Evolutionary conservation across 2,888 invertebrate species (phyloP).

Genomic region (Yponomeuta evonymella): DNA sequence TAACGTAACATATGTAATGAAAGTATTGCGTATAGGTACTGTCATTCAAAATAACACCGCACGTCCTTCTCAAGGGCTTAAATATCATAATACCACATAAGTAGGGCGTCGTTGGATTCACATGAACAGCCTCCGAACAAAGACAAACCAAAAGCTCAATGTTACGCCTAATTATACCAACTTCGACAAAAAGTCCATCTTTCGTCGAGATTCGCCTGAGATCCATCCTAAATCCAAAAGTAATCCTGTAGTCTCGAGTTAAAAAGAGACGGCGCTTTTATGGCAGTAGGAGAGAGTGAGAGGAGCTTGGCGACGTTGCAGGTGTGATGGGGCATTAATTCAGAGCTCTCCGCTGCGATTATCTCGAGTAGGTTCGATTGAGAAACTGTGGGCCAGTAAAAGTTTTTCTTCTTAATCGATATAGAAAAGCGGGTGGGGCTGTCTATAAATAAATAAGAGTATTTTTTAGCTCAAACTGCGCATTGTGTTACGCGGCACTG

Average conservation of each 20-base stretch:
- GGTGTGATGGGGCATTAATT: constrained; percentile 1
- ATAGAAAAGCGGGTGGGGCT: no score
- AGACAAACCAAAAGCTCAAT: background rate
- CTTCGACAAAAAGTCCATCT: background rate
- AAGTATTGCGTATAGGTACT: no score
- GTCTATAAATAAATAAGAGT: no score
- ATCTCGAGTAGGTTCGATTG: background rate
- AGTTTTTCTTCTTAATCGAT: background rate
- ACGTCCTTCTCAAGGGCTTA: no score
- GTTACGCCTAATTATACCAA: background rate
- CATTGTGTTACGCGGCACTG: no score
- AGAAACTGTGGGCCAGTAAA: background rate
- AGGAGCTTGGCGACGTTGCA: background rate
- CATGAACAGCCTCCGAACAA: background rate
- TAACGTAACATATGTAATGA: no score
- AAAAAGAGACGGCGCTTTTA: background rate
- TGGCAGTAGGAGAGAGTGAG: background rate
- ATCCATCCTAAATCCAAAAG: background rate
- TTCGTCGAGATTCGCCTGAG: background rate
- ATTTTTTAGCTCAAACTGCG: no score
- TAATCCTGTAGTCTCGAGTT: background rate
- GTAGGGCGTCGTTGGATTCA: background rate
- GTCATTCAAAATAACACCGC: no score
- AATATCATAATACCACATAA: no score
- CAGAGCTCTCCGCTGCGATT: background rate